Conservation (phyloP, 2,113 vertebrate genomes). For the Mugil cephalus region DNA sequence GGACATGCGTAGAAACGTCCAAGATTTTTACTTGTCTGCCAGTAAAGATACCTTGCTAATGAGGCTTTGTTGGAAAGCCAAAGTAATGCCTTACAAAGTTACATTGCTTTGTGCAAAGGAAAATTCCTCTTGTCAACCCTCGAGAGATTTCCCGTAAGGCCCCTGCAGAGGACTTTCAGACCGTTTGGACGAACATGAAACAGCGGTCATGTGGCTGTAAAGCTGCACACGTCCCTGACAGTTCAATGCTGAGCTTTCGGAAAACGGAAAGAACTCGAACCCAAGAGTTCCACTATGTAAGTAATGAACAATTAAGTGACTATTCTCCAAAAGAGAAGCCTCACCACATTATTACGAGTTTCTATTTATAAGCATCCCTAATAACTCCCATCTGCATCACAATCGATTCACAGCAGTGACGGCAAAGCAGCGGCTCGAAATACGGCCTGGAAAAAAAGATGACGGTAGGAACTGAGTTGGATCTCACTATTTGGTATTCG, state of each 20-base stretch:
- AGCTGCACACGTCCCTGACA: conserved; percentile 61
- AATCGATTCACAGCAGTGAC: conserved; percentile 46
- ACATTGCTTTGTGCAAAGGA: conserved; percentile 40
- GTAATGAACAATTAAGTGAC: conserved; percentile 63
- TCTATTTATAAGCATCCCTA: conserved; percentile 64
- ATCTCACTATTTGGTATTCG: conserved; percentile 23
- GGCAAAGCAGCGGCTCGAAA: conserved; percentile 18
- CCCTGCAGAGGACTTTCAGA: conserved; percentile 39
- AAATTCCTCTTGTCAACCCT: conserved; percentile 41
- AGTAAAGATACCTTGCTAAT: neutral
- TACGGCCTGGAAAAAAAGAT: conserved; percentile 54
- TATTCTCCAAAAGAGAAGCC: conserved; percentile 49
- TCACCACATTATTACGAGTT: conserved; percentile 53
- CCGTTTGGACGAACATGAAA: conserved; percentile 70
- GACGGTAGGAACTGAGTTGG: conserved; percentile 8
- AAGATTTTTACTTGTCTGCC: neutral
- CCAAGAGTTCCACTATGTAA: conserved; percentile 52
- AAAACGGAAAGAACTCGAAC: conserved; percentile 34
- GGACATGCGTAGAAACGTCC: no score
- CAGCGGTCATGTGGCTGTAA: conserved; percentile 51
- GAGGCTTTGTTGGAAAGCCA: neutral
- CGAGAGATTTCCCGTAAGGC: conserved; percentile 58
- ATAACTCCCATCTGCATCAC: conserved; percentile 65
- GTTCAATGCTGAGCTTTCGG: conserved; percentile 52
- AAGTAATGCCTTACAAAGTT: conserved; percentile 15